Evolutionary conservation across 2,797 vertebrate species (phyloP).

Genomic region (Smutsia gigantea): DNA sequence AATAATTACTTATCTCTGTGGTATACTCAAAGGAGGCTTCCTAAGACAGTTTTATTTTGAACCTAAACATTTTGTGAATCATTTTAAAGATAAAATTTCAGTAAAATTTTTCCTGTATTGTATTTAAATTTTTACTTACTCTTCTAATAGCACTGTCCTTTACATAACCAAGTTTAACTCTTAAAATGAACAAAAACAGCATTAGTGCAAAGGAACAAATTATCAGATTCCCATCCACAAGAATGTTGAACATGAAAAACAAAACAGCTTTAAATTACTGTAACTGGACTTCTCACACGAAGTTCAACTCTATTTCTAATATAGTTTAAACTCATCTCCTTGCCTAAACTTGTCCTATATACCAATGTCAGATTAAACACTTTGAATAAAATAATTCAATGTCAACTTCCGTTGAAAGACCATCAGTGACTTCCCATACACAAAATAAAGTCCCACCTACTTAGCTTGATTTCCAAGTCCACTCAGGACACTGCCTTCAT

Average conservation of each 20-base stretch:
- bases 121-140: constrained; percentile 32
- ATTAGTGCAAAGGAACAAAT: background rate
- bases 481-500: background rate
- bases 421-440: background rate
- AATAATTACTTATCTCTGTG: background rate
- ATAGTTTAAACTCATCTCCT: background rate
- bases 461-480: background rate
- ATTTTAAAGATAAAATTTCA: background rate
- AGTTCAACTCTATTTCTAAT: background rate
- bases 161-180: constrained; percentile 38
- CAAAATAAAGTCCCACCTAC: background rate
- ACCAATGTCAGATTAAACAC: background rate
- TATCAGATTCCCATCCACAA: background rate
- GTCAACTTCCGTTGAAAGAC: background rate
- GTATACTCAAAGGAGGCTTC: background rate
- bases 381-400: background rate
- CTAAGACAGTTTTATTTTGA: background rate
- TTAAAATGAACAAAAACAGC: constrained; percentile 33
- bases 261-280: background rate
- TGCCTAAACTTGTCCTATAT: background rate
- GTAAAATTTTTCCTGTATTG: background rate
- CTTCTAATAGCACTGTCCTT: background rate
- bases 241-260: background rate
- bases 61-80: background rate
- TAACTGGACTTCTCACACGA: background rate